A percentile compares a stretch with the other conserved stretches of the same genome.
Evolutionary conservation across 1,140 invertebrate species (phyloP).

Genomic region (Drosophila ercepeae): DNA sequence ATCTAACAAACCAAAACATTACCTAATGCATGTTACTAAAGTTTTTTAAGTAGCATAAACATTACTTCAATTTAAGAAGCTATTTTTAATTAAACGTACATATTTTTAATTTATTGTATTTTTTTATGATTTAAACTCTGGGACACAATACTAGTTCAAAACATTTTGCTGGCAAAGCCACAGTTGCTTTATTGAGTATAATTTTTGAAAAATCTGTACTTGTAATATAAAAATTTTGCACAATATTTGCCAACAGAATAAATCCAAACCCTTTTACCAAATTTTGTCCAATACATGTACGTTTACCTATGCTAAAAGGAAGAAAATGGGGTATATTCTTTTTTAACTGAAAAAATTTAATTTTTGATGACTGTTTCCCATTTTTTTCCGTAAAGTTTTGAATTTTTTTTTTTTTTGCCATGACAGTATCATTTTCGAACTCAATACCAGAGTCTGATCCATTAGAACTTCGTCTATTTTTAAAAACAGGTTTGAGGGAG

Average conservation of each 20-base stretch:
- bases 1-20: too few relatives aligned
- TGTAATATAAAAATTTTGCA: conserved; percentile 90
- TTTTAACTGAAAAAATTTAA: conserved; percentile 64
- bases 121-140: conserved; percentile 1
- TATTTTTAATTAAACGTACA: neutral
- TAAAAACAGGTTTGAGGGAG: conserved; percentile 9
- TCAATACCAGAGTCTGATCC: conserved; percentile 85
- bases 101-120: neutral
- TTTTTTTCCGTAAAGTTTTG: conserved; percentile 1
- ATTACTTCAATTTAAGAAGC: neutral
- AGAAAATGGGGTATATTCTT: conserved; percentile 89
- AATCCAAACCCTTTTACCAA: conserved; percentile 91
- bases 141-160: conserved; percentile 84
- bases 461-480: conserved; percentile 39
- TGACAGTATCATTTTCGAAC: conserved; percentile 74
- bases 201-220: conserved; percentile 85
- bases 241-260: conserved; percentile 88
- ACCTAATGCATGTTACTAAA: too few relatives aligned
- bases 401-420: neutral
- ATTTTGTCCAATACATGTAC: conserved; percentile 95
- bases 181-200: conserved; percentile 86
- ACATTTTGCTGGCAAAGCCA: conserved; percentile 88
- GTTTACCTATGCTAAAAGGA: conserved; percentile 93
- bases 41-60: neutral
- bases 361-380: neutral